Evolutionary conservation across 1,140 invertebrate species (phyloP).

Genomic region (Anadara kagoshimensis): DNA sequence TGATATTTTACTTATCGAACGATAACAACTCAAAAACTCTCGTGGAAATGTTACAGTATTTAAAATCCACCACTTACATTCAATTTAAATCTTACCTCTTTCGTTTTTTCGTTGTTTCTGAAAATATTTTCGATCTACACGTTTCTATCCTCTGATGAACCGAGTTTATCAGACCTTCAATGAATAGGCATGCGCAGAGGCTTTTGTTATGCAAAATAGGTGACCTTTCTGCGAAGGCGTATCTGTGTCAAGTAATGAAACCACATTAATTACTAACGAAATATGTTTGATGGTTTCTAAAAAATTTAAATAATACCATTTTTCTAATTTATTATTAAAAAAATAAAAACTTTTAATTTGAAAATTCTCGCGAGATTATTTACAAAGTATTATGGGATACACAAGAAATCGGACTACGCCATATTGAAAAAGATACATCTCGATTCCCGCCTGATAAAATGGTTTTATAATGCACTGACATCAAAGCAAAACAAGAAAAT

Average conservation of each 20-base stretch:
- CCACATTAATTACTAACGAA: not conserved
- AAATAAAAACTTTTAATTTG: conserved; percentile 6
- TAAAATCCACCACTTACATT: too few species aligned
- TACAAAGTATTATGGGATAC: conserved; percentile 47
- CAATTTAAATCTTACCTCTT: too few species aligned
- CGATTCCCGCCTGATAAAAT: conserved; percentile 51
- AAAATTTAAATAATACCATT: conserved; percentile 4
- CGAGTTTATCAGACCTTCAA: conserved; percentile 49
- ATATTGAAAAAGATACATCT: conserved; percentile 48
- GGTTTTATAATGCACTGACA: not conserved
- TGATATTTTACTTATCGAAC: too few species aligned
- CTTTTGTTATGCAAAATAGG: conserved; percentile 33
- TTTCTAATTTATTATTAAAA: not conserved
- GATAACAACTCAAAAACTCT: too few species aligned
- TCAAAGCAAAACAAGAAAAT: not conserved
- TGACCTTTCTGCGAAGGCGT: conserved; percentile 26
- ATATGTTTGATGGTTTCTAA: not conserved
- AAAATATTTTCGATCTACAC: not conserved
- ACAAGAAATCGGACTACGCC: conserved; percentile 45
- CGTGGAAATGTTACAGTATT: too few species aligned
- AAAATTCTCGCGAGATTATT: conserved; percentile 43
- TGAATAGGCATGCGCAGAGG: conserved; percentile 55
- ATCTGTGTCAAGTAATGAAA: too few species aligned
- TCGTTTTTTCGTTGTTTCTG: too few species aligned
- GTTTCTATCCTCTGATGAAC: conserved; percentile 35